Evolutionary conservation across 2,797 vertebrate species (phyloP), one percentile per base, ranked within the genome.

Genomic region (Scarus forsteni): DNA sequence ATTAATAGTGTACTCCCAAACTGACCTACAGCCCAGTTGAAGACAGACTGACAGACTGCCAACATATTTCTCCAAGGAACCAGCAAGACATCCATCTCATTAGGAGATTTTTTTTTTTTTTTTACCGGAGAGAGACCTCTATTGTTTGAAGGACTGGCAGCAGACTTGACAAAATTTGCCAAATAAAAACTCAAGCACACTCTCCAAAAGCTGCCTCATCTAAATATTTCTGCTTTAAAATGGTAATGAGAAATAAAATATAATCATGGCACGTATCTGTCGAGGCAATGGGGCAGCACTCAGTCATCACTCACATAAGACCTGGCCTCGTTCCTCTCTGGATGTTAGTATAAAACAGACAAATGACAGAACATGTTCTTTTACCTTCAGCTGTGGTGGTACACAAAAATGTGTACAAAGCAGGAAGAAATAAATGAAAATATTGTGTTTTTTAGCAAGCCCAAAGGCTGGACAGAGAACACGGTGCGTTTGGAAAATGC

Each of bases 371-470:
- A 58, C 52, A 64, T 80, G 45, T 36, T 60, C n/a, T 79, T 92
- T 95, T 95, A 95, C 95, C 94, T 95, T 95, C 88, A 85, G 94
- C 68, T 93, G 92, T 91, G 89, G 82, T 93, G 90, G 91, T 92
- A 93, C 92, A 93, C 92, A 93, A 85, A 87, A 85, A 90, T 91
- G 92, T 95, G 92, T 94, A 94, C 90, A 91, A 90, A 93, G 70
- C 66, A 53, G 66, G 79, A 77, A 77, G 88, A 90, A 90, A 83
- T 83, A 6, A 80, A 83, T 79, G 70, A 51, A 86, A 90, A 89
- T 88, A 81, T 84, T 88, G 62, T 85, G 71, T 70, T 82, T 89
- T 88, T 73, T 65, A 79, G 79, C 60, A 27, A 85, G 79, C 85
- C 84, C 80, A 85, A 91, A 73, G 88, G 83, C 84, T 89, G 85